phyloP scores from a whole-genome alignment of 2,113 vertebrate species.

The Uria lomvia region DNA sequence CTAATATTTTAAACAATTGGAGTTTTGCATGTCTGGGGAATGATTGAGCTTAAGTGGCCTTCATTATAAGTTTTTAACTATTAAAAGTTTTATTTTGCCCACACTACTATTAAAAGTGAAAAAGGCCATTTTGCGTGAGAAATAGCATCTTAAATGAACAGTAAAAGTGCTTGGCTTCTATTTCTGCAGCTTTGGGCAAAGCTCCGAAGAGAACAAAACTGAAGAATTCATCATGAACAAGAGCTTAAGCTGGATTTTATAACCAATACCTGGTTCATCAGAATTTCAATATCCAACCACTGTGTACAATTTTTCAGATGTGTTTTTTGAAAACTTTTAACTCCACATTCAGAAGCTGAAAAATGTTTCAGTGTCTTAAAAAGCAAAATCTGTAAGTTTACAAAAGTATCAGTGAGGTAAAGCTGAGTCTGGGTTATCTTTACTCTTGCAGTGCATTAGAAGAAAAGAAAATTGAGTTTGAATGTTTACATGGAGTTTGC shows the following conservation, averaged over 20 bases:
- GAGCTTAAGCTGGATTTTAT: not conserved
- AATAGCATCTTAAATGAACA: not conserved
- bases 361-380: not conserved
- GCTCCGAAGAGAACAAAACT: not conserved
- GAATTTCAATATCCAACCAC: not conserved
- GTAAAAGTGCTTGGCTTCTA: not conserved
- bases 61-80: not conserved
- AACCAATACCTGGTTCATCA: not conserved
- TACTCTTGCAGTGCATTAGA: not conserved
- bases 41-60: not conserved
- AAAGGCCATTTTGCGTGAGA: not conserved
- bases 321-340: not conserved
- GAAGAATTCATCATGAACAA: not conserved
- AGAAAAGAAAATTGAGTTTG: not conserved
- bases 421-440: not conserved
- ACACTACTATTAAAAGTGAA: not conserved
- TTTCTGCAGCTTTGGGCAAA: not conserved
- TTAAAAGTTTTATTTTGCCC: not conserved
- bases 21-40: not conserved
- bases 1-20: not conserved
- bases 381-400: not conserved
- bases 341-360: not conserved
- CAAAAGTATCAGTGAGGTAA: not conserved
- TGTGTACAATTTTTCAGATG: not conserved
- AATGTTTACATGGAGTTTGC: not conserved